Evolutionary conservation across 1,140 invertebrate genomes (phyloP).

Genomic region (Cydia splendana): DNA sequence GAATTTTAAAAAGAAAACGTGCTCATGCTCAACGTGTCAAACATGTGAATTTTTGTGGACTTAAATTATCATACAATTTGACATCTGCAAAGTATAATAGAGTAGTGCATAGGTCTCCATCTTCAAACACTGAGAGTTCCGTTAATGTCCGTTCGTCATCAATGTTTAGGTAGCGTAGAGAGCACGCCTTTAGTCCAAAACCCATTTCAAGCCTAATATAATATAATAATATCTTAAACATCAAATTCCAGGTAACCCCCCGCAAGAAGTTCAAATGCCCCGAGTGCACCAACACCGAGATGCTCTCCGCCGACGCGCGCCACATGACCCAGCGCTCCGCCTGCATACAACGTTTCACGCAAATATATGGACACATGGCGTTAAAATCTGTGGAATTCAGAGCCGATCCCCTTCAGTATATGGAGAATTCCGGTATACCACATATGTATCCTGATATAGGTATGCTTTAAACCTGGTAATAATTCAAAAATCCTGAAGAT

Average conservation of each 20-base stretch:
- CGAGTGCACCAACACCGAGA: slow-evolving; percentile 95
- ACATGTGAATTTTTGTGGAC: too few species aligned
- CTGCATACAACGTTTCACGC: slow-evolving; percentile 93
- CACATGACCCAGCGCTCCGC: slow-evolving; percentile 97
- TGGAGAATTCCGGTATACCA: slow-evolving; percentile 81
- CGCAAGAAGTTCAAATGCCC: slow-evolving; percentile 99
- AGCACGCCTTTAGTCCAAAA: too few species aligned
- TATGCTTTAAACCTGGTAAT: slow-evolving; percentile 84
- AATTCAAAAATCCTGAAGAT: too few species aligned
- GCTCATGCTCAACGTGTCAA: too few species aligned
- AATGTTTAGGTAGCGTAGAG: too few species aligned
- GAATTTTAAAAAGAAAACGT: too few species aligned
- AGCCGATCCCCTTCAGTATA: slow-evolving; percentile 96
- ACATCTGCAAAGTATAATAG: too few species aligned
- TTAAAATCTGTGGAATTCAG: slow-evolving; percentile 94
- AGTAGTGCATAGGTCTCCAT: too few species aligned
- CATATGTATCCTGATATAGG: slow-evolving; percentile 95
- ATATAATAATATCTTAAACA: neutral
- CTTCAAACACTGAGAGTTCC: too few species aligned
- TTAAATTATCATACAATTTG: too few species aligned
- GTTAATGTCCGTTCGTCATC: too few species aligned
- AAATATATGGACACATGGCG: slow-evolving; percentile 93
- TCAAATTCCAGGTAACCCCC: slow-evolving; percentile 88
- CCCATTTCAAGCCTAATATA: too few species aligned
- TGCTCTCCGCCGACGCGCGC: slow-evolving; percentile 94